Base-by-base conservation (phyloP, 2,888 invertebrate species). In the Eupeodes latifasciatus region DNA sequence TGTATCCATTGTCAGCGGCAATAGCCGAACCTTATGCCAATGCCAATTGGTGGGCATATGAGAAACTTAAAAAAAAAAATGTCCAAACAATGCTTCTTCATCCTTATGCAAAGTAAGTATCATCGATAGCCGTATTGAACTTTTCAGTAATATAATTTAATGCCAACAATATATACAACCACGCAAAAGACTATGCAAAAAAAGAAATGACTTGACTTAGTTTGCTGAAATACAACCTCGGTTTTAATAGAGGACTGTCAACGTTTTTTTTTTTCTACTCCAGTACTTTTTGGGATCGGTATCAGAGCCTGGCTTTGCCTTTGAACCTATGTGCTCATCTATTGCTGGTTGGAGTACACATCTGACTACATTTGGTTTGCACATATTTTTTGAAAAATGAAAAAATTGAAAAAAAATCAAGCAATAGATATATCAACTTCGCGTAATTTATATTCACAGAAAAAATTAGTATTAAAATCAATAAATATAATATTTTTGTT, bases 171-270 rank as follows among this genome's bases (percentile, higher is more conserved):
- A 64, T n/a, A 27, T 5, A 53, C 27, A 69, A 40, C 34, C 27
- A 16, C 34, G 51, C 19, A 55, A 51, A 64, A 2, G 34, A 5
- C 40, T 44, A 19, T 40, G 34, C 44, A 78, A 69, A 16, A 19
- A 27, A 53, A 59, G 5, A 77, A n/a, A 64, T 59, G 49, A 19
- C 14, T 66, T 59, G 27, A 47, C 11, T 66, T 66, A 49, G 81
- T 78, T 79, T 76, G 47, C 75, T 19, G 7, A 66, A 66, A 79
- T 71, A 72, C 75, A 82, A 79, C 75, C 74, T 86, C 78, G 64
- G 69, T 69, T 86, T 82, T 80, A 81, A 77, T 59, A 53, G 53
- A 55, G 78, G 78, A 69, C 82, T 86, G 82, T 75, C 86, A 66
- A 75, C n/a, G 19, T 49, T 16, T 44, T 71, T 44, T 71, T 16